A percentile compares a stretch with the other conserved stretches of the same genome.
These are phyloP conservation scores for Phocoena phocoena DNA, from an alignment of 2,113 vertebrate species.

Conservation along the genomic window DNA sequence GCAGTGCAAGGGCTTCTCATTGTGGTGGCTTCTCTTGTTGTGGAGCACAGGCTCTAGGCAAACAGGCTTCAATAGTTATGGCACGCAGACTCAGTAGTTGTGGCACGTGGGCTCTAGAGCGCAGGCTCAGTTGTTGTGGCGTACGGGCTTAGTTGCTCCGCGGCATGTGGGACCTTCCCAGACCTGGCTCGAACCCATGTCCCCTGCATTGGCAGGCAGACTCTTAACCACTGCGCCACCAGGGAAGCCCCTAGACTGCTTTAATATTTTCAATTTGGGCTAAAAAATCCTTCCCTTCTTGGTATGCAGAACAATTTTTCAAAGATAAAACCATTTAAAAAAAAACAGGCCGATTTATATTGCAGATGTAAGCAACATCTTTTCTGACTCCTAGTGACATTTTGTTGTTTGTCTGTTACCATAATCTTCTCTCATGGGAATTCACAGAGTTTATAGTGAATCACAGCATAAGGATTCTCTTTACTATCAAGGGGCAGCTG, in stretches of 20 bases:
- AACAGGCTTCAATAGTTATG: too few species aligned
- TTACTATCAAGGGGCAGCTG: neutral
- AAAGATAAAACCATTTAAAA: slow-evolving; percentile 34
- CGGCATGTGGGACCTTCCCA: too few species aligned
- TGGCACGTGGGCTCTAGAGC: too few species aligned
- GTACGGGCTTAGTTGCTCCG: too few species aligned
- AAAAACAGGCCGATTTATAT: slow-evolving; percentile 50
- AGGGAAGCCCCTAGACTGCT: neutral
- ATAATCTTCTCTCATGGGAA: neutral
- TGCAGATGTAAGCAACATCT: slow-evolving; percentile 55
- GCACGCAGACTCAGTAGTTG: too few species aligned
- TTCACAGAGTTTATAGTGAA: neutral
- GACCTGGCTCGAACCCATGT: too few species aligned
- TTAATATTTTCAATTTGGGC: slow-evolving; percentile 34
- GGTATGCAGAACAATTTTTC: slow-evolving; percentile 55
- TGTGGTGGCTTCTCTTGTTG: too few species aligned
- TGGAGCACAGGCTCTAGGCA: too few species aligned
- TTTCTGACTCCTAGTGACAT: slow-evolving; percentile 33
- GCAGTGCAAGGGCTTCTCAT: too few species aligned
- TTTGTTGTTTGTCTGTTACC: slow-evolving; percentile 40
- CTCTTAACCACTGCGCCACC: too few species aligned
- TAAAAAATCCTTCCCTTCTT: slow-evolving; percentile 59
- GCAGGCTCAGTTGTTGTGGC: too few species aligned
- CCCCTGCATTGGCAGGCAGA: too few species aligned
- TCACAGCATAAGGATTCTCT: neutral